phyloP scores from a whole-genome alignment of 2,113 vertebrate species.

The Lynx canadensis region DNA sequence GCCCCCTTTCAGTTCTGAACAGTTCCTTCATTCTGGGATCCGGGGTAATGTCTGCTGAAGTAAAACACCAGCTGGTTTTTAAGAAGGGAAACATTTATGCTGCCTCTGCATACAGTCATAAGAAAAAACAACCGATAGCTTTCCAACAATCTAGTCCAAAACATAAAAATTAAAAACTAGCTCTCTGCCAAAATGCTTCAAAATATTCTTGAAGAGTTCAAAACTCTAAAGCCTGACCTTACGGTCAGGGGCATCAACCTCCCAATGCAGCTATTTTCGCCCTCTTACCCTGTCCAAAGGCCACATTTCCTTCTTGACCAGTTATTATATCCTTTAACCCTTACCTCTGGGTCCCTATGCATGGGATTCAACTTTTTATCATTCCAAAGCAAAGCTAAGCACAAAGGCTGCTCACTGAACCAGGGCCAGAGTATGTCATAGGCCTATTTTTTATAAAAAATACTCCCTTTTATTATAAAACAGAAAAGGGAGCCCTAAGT shows the following conservation, averaged over 20 bases:
- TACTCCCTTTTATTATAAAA: neutral
- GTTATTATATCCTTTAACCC: conserved; percentile 27
- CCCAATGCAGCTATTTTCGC: neutral
- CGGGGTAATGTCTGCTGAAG: neutral
- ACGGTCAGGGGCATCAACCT: neutral
- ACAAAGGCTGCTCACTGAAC: neutral
- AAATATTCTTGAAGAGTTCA: neutral
- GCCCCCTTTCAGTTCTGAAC: neutral
- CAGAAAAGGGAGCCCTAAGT: neutral
- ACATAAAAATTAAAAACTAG: conserved; percentile 4
- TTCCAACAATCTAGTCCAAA: conserved; percentile 26
- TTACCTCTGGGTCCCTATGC: neutral
- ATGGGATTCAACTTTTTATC: neutral
- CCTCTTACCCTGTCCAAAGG: neutral
- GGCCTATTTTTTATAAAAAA: neutral
- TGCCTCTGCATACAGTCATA: conserved; percentile 17
- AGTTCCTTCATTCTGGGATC: neutral
- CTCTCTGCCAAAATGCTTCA: conserved; percentile 37
- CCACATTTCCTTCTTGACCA: conserved; percentile 36
- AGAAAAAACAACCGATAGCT: conserved; percentile 30
- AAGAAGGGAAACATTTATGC: conserved; percentile 51
- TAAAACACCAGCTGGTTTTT: conserved; percentile 35
- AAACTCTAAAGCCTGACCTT: neutral
- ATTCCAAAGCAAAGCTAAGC: neutral
- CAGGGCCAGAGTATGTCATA: neutral